phyloP scores from a whole-genome alignment of 2,888 invertebrate genomes.

The Tiliacea aurago region DNA sequence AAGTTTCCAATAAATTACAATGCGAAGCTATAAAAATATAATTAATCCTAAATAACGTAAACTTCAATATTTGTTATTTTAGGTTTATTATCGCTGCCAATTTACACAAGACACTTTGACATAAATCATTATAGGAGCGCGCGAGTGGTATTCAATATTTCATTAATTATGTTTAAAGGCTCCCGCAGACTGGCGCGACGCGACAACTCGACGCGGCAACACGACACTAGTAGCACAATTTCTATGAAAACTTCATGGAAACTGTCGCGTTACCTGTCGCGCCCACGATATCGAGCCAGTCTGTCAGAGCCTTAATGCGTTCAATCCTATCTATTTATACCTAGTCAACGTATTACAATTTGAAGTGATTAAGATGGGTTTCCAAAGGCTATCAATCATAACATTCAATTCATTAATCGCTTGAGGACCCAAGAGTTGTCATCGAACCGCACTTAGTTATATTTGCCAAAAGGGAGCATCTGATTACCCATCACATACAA shows the following conservation, averaged over 20 bases:
- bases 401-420: slow-evolving; percentile 31
- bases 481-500: slow-evolving; percentile 38
- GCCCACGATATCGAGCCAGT: no score
- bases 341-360: slow-evolving; percentile 58
- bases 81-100: slow-evolving; percentile 5
- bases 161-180: slow-evolving; percentile 46
- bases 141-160: slow-evolving; percentile 55
- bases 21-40: slow-evolving; percentile 10
- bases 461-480: slow-evolving; percentile 47
- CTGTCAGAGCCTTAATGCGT: slow-evolving; percentile 44
- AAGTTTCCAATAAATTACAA: slow-evolving; percentile 26
- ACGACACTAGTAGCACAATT: no score
- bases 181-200: no score
- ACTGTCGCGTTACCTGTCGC: no score
- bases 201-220: no score
- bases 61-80: slow-evolving; percentile 24
- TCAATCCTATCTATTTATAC: slow-evolving; percentile 22
- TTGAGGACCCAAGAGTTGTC: slow-evolving; percentile 38
- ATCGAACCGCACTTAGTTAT: slow-evolving; percentile 40
- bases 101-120: slow-evolving; percentile 13
- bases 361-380: slow-evolving; percentile 49
- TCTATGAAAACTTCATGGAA: no score
- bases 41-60: slow-evolving; percentile 2
- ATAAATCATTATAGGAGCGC: slow-evolving; percentile 27
- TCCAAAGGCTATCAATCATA: slow-evolving; percentile 63